These are phyloP conservation scores for Patella pellucida DNA, from an alignment of 2,888 invertebrate genomes.

Conservation along the genomic window DNA sequence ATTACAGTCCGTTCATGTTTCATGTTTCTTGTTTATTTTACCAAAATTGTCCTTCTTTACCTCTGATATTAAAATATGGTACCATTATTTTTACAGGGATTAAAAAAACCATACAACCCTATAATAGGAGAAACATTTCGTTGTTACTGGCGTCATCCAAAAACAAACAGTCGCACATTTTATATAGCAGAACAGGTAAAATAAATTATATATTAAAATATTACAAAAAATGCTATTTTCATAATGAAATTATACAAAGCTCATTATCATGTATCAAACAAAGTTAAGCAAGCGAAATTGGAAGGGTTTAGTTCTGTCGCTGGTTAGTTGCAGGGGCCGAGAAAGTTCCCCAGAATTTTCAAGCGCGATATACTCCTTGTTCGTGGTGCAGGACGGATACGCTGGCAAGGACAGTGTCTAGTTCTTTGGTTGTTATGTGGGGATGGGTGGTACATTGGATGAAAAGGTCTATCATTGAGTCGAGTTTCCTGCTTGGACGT, in stretches of 20 bases:
- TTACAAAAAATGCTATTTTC: background rate
- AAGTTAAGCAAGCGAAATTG: background rate
- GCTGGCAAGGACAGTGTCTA: too few species aligned
- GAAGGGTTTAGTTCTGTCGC: background rate
- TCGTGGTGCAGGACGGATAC: too few species aligned
- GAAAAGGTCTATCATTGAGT: too few species aligned
- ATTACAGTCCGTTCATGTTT: too few species aligned
- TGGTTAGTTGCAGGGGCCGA: too few species aligned
- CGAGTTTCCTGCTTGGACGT: too few species aligned
- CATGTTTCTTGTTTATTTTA: background rate
- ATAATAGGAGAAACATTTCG: slow-evolving; percentile 92
- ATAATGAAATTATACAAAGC: background rate
- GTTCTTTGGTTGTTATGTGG: too few species aligned
- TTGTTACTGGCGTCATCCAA: slow-evolving; percentile 88
- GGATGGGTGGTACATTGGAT: too few species aligned
- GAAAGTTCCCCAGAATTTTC: too few species aligned
- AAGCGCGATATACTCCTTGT: too few species aligned
- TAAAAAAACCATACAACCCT: slow-evolving; percentile 96
- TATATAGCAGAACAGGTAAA: slow-evolving; percentile 93
- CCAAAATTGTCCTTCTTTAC: too few species aligned
- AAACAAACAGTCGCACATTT: slow-evolving; percentile 85
- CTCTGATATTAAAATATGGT: background rate
- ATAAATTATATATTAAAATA: background rate
- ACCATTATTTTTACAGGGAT: slow-evolving; percentile 73
- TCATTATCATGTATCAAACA: background rate